A percentile compares a stretch with the other conserved stretches of the same genome.
Evolutionary conservation across 1,140 invertebrate genomes (phyloP).

Genomic region (Polypedilum pembai): DNA sequence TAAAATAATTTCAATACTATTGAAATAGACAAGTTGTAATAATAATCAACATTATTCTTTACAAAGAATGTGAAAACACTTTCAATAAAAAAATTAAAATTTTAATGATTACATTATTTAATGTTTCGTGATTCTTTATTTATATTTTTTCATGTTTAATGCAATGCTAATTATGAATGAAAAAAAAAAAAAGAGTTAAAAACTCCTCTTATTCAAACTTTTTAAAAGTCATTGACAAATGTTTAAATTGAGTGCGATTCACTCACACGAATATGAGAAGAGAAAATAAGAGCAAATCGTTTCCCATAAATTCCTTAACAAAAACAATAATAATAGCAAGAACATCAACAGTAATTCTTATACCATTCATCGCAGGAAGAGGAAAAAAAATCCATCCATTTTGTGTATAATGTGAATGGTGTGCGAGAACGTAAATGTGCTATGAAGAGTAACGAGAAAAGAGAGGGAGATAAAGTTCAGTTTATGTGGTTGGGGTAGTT

Average conservation of each 20-base stretch:
- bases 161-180: no score
- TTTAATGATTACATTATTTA: no score
- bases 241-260: not conserved
- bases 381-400: constrained; percentile 25
- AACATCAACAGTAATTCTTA: constrained; percentile 6
- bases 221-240: not conserved
- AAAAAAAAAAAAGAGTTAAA: no score
- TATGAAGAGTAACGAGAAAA: not conserved
- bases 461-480: no score
- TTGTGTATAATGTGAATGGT: not conserved
- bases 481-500: constrained; percentile 9
- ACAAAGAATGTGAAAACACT: no score
- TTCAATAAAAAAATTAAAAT: no score
- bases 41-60: no score
- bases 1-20: no score
- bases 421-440: not conserved
- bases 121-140: no score
- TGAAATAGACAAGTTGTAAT: no score
- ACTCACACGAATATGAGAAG: not conserved
- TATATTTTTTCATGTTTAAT: no score
- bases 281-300: not conserved
- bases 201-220: no score
- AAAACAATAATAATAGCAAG: not conserved
- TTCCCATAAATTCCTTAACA: constrained; percentile 25
- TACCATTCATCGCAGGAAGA: not conserved